Base-by-base conservation (phyloP, 2,888 invertebrate genomes). In the Mythimna pallens region DNA sequence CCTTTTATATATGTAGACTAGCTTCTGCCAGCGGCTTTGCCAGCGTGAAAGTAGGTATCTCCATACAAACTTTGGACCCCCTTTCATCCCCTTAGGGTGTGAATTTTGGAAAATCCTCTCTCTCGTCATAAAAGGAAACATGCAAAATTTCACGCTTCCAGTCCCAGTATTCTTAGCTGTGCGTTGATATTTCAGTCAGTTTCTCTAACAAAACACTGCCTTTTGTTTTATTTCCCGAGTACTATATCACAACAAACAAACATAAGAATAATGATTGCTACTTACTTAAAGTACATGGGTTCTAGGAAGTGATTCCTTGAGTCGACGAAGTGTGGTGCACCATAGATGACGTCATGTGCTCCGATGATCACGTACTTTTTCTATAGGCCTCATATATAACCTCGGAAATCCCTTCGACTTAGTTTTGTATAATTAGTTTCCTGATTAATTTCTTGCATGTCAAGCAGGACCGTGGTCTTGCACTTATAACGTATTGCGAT, bases 201-300 rank as follows among this genome's bases (percentile, higher is more conserved):
- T 25, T 25, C 25, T 1, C 25, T 25, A 25, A 25, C 12, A 34
- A 43, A 47, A 1, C 36, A 36, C 8, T 3, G 4, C 22, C 12
- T 76, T 43, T 34, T 57, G 25, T 59, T 78, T 30, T 40, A 14
- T 65, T 50, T 59, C 52, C 66, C 59, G 9, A 22, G 50, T 47
- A 62, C 22, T 12, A 36, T n/a, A 50, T 67, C 20, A 58, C 17
- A 25, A 57, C 10, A 62, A 64, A 61, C 40, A 25, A 67, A 30
- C 43, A 82, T 74, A 62, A 81, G 80, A 74, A 82, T 76, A 82
- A 80, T 65, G 34, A 65, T 64, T 22, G 4, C 8, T n/a, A 12
- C 1, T 6, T 17, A 12, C 2, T 47, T 20, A 8, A 36, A 12
- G 12, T 52, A 65, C 36, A 9, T 52, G 10, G 22, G 0, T 82